Evolutionary conservation across 2,888 invertebrate genomes (phyloP).

Genomic region (Steromphala cineraria): DNA sequence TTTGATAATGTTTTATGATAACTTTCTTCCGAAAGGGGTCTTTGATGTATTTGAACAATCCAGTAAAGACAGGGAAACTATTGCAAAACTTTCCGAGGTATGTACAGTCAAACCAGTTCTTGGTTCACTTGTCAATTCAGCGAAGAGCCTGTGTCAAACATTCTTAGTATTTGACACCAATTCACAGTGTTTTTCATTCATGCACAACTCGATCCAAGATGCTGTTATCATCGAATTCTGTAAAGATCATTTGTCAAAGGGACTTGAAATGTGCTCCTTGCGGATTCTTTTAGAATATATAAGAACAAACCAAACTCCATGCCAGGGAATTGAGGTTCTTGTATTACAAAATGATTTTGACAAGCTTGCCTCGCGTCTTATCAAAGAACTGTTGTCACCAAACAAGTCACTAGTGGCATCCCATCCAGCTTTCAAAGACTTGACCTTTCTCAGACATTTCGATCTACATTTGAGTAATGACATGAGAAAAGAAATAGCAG

Average conservation of each 20-base stretch:
- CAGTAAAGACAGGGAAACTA: background rate
- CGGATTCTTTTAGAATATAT: background rate
- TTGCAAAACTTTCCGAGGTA: background rate
- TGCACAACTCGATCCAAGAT: background rate
- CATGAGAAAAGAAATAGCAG: background rate
- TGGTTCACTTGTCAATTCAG: background rate
- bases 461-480: background rate
- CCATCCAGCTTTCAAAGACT: background rate
- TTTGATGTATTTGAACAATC: background rate
- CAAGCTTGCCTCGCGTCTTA: background rate
- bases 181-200: background rate
- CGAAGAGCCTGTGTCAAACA: background rate
- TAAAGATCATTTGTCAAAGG: background rate
- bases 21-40: background rate
- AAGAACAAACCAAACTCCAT: background rate
- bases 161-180: background rate
- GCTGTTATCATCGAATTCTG: background rate
- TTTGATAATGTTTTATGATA: background rate
- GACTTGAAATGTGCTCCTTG: background rate
- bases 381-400: background rate
- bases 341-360: background rate
- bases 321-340: background rate
- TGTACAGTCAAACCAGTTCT: background rate
- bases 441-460: background rate
- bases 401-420: background rate